phyloP scores from a whole-genome alignment of 1,140 invertebrate species.

The Cheumatopsyche charites region DNA sequence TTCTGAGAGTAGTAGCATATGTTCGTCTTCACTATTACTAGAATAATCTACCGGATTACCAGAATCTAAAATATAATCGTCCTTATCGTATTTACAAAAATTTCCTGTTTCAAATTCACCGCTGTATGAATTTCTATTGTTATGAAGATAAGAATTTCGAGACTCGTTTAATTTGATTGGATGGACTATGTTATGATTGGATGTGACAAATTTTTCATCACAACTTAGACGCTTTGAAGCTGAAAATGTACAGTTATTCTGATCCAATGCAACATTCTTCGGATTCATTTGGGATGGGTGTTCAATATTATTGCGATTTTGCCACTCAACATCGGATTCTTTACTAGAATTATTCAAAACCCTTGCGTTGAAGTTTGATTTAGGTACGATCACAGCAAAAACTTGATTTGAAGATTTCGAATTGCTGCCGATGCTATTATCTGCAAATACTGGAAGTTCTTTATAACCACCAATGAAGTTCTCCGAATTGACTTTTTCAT shows the following conservation, averaged over 20 bases:
- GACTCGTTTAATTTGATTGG: constrained; percentile 54
- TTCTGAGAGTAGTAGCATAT: constrained; percentile 59
- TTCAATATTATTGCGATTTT: neutral
- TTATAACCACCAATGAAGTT: constrained; percentile 55
- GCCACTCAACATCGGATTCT: neutral
- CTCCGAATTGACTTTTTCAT: constrained; percentile 48
- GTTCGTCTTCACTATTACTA: constrained; percentile 58
- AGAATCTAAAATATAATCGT: constrained; percentile 19
- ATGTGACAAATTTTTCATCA: constrained; percentile 30
- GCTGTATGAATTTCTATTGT: constrained; percentile 43
- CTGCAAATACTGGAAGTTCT: constrained; percentile 52
- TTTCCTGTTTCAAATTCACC: constrained; percentile 43
- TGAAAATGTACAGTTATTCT: neutral
- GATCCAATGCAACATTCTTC: neutral
- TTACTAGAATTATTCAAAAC: constrained; percentile 42
- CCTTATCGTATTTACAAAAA: constrained; percentile 41
- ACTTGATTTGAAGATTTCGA: constrained; percentile 53
- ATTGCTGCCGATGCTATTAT: constrained; percentile 25
- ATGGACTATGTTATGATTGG: constrained; percentile 55
- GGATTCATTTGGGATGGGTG: neutral
- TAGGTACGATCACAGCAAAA: constrained; percentile 60
- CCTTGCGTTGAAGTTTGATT: constrained; percentile 48
- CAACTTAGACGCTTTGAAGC: neutral
- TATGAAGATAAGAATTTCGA: neutral
- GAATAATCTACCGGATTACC: constrained; percentile 52